Conservation (phyloP, 2,888 invertebrate genomes). For the Adelognathus sp. region DNA sequence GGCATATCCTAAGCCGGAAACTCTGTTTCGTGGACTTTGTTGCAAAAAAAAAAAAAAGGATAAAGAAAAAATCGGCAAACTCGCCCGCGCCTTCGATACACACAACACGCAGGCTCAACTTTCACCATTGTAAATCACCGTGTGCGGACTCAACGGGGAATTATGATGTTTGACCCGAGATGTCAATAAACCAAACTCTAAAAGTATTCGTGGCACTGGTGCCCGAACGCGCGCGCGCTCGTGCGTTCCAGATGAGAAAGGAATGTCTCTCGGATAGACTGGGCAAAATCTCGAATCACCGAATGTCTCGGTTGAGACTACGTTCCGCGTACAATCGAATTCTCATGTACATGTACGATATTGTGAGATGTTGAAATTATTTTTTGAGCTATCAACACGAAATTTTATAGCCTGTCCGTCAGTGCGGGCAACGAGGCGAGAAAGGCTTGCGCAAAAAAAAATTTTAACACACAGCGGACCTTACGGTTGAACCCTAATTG, state of each 20-base stretch:
- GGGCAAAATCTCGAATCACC: too few relatives aligned
- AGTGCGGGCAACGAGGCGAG: constrained; percentile 16
- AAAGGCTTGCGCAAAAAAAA: constrained; percentile 39
- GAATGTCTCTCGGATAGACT: not conserved
- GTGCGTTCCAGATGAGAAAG: constrained; percentile 3
- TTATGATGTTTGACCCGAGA: constrained; percentile 52
- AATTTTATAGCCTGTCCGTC: constrained; percentile 35
- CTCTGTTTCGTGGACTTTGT: constrained; percentile 21
- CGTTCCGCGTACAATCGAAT: constrained; percentile 27
- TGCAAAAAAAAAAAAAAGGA: constrained; percentile 31
- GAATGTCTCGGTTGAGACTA: not conserved
- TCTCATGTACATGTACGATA: not conserved
- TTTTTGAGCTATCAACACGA: constrained; percentile 27
- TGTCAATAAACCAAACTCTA: constrained; percentile 43
- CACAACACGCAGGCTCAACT: constrained; percentile 14
- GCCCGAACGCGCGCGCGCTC: too few relatives aligned
- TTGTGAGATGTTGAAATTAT: constrained; percentile 36
- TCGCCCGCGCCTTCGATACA: not conserved
- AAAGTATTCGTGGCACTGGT: constrained; percentile 5
- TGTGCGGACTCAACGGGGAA: constrained; percentile 23
- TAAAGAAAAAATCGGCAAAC: constrained; percentile 22
- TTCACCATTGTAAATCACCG: constrained; percentile 53
- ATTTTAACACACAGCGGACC: not conserved
- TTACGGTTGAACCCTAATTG: constrained; percentile 18
- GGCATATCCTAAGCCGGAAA: constrained; percentile 59